Evolutionary conservation across 2,797 vertebrate genomes (phyloP), one percentile per base, ranked within the genome.

Genomic region (Xenopus petersii): DNA sequence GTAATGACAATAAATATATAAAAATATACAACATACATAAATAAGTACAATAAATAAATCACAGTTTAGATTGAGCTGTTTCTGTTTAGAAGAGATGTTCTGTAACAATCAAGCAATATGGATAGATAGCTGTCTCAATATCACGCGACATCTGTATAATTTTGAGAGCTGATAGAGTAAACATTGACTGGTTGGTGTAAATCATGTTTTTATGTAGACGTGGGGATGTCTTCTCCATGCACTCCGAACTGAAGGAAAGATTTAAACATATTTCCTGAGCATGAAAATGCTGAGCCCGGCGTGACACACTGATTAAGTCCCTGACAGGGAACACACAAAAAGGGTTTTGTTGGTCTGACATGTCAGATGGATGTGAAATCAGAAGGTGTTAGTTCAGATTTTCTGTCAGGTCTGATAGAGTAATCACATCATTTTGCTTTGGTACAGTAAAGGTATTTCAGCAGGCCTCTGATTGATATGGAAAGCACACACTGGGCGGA

Each of bases 261-360:
- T 90, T 91, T 93, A 88, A 89, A 92, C 67, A 73, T 85, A 91
- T 90, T 91, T 93, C 88, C 81, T 80, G 85, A 89, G 90, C 91
- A 79, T 84, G 83, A 88, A 74, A 42, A 84, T 80, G 88, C 90
- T 86, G 49, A 81, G 84, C 86, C 90, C 92, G 93, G 91, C 86
- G 73, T 93, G 92, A 92, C 91, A 91, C 92, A 83, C 88, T 92
- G 94, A 96, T 95, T 93, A 94, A 95, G 94, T 91, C 89, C 77
- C 91, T 95, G 96, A 95, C 95, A 93, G 94, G 89, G 87, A 78
- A 88, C 94, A 95, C 94, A 96, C 69, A 93, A 95, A 92, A 94
- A 93, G 86, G 90, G 92, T 89, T 95, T 93, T 93, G 93, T 94
- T 93, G 92, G 92, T 87, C 86, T 96, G 95, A 95, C 96, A 93